Evolutionary conservation across 2,113 vertebrate species (phyloP), one percentile per base, ranked within the genome.

Genomic region (Genyomyrus donnyi): DNA sequence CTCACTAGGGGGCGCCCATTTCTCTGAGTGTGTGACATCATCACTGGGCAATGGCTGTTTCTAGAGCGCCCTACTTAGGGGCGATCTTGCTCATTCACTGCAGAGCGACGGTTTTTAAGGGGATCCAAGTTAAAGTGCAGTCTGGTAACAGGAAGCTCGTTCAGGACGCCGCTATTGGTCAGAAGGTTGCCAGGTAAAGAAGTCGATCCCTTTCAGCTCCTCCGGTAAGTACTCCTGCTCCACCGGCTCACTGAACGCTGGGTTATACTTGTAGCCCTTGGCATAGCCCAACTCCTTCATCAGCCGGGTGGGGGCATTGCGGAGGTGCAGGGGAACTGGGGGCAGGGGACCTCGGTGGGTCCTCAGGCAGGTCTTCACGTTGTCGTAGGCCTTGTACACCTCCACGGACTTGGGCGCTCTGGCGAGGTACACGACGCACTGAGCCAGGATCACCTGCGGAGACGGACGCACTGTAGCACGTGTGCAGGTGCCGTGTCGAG

Each of bases 201-300:
- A 99, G 90, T 97, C 91, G 0, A 91, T 93, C 8, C 95, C 97
- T 89, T 92, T 95, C 84, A 99, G 83, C 87, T 97, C 98, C 74
- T 96, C 94, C 0, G 98, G 98, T 84, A 99, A 93, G 91, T 99
- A 99, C 39, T 97, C 96, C 93, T 99, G 98, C 10, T 98, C 95
- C 58, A 98, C 96, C 0, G 96, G 95, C 27, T 92, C 88, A 0
- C 93, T 96, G 94, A 96, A 97, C 88, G 93, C 90, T 6, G 98
- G 98, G 91, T 98, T 98, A 80, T 99, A 98, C 91, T 98, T 98
- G 94, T 99, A 99, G 91, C 95, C 97, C 94, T 97, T 96, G 7
- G 95, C 96, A 0, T 99, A 99, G 91, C 97, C 98, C 90, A 99
- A 90, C 9, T 97, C 94, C 93, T 98, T 99, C 98, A 99, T 98